phyloP scores from a whole-genome alignment of 2,113 vertebrate genomes.

The Petromus typicus region DNA sequence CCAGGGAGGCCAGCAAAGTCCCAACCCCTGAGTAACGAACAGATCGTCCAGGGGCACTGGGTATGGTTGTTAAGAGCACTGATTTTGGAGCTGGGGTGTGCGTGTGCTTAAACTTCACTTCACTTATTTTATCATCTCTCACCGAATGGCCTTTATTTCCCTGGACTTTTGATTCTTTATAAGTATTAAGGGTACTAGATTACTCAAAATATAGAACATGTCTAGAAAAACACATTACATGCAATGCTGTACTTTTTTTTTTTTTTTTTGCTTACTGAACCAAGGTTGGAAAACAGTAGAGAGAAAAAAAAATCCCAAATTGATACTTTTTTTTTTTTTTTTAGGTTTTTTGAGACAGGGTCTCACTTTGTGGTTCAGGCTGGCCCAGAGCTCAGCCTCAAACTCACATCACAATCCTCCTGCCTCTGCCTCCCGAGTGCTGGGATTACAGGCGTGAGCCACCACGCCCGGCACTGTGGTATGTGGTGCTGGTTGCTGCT shows the following conservation, averaged over 20 bases:
- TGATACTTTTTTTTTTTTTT: slow-evolving; percentile 12
- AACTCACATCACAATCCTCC: too few relatives aligned
- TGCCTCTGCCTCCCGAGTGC: too few relatives aligned
- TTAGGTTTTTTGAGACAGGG: too few relatives aligned
- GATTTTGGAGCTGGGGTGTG: not conserved
- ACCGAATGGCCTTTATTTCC: slow-evolving; percentile 3
- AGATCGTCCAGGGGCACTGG: not conserved
- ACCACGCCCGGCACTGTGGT: too few relatives aligned
- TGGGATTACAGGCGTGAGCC: too few relatives aligned
- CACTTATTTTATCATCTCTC: not conserved
- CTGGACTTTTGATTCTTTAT: not conserved
- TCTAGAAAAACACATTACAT: not conserved
- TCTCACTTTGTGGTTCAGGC: too few relatives aligned
- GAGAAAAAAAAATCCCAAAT: slow-evolving; percentile 1
- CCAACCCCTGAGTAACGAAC: not conserved
- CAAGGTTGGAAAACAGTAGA: not conserved
- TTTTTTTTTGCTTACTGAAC: not conserved
- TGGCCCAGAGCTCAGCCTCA: too few relatives aligned
- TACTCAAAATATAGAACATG: not conserved
- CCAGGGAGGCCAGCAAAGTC: not conserved
- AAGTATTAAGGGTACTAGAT: not conserved
- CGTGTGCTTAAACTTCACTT: not conserved
- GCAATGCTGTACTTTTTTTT: not conserved
- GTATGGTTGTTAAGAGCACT: not conserved
- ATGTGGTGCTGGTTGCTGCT: too few relatives aligned